A percentile compares a stretch with the other conserved stretches of the same genome.
phyloP scores from a whole-genome alignment of 1,140 invertebrate genomes.

The Bombus waltoni region DNA sequence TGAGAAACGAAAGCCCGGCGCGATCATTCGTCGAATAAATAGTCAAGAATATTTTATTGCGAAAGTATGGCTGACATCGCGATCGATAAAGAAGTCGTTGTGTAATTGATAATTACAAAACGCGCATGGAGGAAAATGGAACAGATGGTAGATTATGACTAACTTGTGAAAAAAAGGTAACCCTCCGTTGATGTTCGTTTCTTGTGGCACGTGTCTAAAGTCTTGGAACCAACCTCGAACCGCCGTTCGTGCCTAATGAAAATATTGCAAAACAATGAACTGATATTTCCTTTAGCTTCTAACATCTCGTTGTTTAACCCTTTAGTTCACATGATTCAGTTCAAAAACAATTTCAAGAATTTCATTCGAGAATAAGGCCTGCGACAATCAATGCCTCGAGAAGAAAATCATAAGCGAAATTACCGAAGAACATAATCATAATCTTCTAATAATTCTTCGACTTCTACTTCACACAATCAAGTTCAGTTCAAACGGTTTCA shows the following conservation, averaged over 20 bases:
- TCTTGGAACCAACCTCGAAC: not conserved
- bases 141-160: conserved; percentile 9
- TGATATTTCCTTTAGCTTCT: not conserved
- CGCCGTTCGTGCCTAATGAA: no score
- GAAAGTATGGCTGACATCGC: not conserved
- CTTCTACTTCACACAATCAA: not conserved
- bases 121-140: not conserved
- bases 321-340: accelerated
- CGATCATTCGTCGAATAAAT: not conserved
- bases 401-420: not conserved
- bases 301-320: no score
- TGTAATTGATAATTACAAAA: conserved; percentile 40
- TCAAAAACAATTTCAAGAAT: not conserved
- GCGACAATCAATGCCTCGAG: not conserved
- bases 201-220: not conserved
- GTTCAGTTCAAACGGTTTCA: not conserved
- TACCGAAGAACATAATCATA: not conserved
- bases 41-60: conserved; percentile 9
- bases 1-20: not conserved
- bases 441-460: not conserved
- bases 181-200: not conserved
- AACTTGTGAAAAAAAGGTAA: not conserved
- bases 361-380: no score
- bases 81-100: conserved; percentile 24
- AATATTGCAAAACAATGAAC: not conserved